Conservation (phyloP, 1,140 invertebrate genomes). For the Chelonus insularis region DNA sequence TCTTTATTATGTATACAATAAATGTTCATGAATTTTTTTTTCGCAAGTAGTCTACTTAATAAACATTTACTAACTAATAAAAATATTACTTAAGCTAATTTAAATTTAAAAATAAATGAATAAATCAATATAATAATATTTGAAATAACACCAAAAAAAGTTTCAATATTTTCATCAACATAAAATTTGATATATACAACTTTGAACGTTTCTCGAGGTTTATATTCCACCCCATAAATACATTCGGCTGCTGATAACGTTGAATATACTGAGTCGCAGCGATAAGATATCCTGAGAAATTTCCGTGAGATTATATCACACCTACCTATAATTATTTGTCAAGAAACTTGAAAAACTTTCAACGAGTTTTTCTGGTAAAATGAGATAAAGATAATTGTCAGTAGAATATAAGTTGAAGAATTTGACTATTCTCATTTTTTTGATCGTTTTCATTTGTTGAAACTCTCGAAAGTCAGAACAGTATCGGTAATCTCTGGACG, state of each 20-base stretch:
- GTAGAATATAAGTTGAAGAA: too few relatives aligned
- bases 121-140: too few relatives aligned
- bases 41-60: too few relatives aligned
- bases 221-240: constrained; percentile 55
- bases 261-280: constrained; percentile 33
- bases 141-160: too few relatives aligned
- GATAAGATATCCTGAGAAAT: constrained; percentile 47
- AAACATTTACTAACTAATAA: too few relatives aligned
- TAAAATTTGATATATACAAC: background rate
- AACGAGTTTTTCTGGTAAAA: background rate
- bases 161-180: background rate
- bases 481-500: constrained; percentile 4
- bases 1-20: too few relatives aligned
- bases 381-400: too few relatives aligned
- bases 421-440: too few relatives aligned
- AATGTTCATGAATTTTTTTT: too few relatives aligned
- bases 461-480: constrained; percentile 14
- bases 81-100: too few relatives aligned
- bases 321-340: background rate
- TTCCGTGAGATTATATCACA: constrained; percentile 29
- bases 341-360: background rate
- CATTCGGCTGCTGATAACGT: constrained; percentile 49
- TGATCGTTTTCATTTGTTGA: background rate
- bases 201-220: constrained; percentile 34
- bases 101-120: too few relatives aligned